Evolutionary conservation across 2,113 vertebrate species (phyloP), one percentile per base, ranked within the genome.

Genomic region (Copsychus sechellarum): DNA sequence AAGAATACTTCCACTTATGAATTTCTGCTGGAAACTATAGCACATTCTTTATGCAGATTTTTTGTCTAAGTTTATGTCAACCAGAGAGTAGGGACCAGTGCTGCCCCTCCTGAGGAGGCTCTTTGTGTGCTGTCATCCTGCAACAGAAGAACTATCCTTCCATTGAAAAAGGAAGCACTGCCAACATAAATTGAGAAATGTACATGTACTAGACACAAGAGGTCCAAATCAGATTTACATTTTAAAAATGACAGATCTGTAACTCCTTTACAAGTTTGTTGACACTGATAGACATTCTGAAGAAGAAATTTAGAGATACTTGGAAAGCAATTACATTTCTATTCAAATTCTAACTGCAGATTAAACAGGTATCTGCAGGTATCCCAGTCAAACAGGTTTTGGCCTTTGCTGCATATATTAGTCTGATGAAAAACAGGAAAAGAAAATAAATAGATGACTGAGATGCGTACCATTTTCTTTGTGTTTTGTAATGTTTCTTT

Each of bases 341-440:
- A 64, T 51, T 79, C 61, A 80, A 64, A 81, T 57, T 54, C 12
- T 65, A 91, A 61, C 70, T 51, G 57, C 57, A 81, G 61, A 76
- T 82, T 47, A 34, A 79, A 77, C 34, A 77, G 71, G 57, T 90
- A 93, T 66, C 73, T 84, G 51, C 51, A 91, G 22, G 51, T 31
- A 89, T 38, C 33, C 47, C 73, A 61, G 42, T 42, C 20, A 91
- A 81, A 86, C 40, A 84, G 86, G 87, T 64, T 65, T n/a, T 81
- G 17, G 43, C 34, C 45, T 88, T 26, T 86, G 50, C 33, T 8
- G 5, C 51, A 61, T 53, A 77, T 8, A n/a, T 45, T 62, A 84
- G 12, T 51, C 58, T 74, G 56, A 96, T 72, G 94, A 74, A 93
- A 97, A 98, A 97, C 96, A 97, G 88, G 77, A 97, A 97, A 93